Evolutionary conservation across 2,888 invertebrate genomes (phyloP).

Genomic region (Argyra leucocephala): DNA sequence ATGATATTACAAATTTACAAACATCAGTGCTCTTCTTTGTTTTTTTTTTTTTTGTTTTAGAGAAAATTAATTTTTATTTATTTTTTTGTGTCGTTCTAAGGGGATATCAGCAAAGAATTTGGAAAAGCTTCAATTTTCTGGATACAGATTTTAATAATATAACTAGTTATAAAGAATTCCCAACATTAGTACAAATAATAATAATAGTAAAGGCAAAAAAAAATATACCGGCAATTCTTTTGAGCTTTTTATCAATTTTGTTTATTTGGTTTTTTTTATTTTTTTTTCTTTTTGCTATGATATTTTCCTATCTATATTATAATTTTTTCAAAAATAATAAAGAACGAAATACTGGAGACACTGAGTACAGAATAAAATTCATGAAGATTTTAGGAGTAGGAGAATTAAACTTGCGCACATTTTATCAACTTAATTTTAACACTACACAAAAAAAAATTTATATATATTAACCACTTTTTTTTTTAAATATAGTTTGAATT

Average conservation of each 20-base stretch:
- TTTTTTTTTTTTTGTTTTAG: background rate
- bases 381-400: background rate
- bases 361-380: background rate
- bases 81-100: too few relatives aligned
- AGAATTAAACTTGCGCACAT: background rate
- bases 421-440: background rate
- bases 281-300: background rate
- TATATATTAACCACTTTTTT: background rate
- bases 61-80: too few relatives aligned
- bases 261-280: background rate
- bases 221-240: background rate
- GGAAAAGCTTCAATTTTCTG: background rate
- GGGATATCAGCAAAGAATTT: too few relatives aligned
- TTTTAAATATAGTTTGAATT: background rate
- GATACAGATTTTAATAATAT: background rate
- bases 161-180: background rate
- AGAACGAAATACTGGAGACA: background rate
- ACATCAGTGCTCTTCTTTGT: background rate
- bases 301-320: background rate
- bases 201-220: background rate
- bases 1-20: too few relatives aligned
- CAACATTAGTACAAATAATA: too few relatives aligned
- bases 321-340: background rate
- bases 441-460: background rate
- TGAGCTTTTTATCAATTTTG: slow-evolving; percentile 6